Evolutionary conservation across 53 echinoderm and acorn worm species (phyloP), one percentile per base, ranked within the genome.

Genomic region (Echinometra lucunter): DNA sequence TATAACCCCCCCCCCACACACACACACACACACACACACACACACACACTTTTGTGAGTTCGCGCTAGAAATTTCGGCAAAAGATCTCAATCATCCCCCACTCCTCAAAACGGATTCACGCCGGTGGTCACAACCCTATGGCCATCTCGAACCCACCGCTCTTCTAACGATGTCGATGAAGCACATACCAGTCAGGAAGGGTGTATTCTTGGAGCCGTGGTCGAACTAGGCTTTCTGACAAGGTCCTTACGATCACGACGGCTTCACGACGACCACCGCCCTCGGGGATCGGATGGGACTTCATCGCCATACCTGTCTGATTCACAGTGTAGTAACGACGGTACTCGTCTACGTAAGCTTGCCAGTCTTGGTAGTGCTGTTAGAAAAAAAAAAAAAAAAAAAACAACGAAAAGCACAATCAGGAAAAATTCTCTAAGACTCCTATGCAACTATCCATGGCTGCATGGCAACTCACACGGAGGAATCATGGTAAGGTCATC

Each of bases 301-400:
- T 94, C 94, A 83, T 57, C 38, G 66, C 94, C 94, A 21, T 57
- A 1, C 94, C 94, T 21, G 92, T 75, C 57, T 92, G 49, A 27
- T 80, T 35, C 27, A 94, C 94, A 1, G 83, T 94, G 94, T 94
- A 94, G 45, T 94, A 83, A 3, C 83, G 82, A 53, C 94, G 82
- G 83, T 94, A 94, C 94, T 94, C 94, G 38, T 94, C 82, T 19
- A 83, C 83, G 27, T 94, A 94, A 2, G 82, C 60, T 32, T 94
- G 25, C 94, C 94, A 94, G 83, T 94, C 94, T 16, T 83, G 82
- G 94, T 94, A 94, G 37, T 94, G 94, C 94, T 94, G 92, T 66
- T 57, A 16, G 42, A 58, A 25, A 69, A 28, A 25, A 67, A 9
- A 9, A 47, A 55, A 2, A 88, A 11, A 60, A 60, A 60, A 2